Conservation (phyloP, 2,113 vertebrate species). For the Amphilophus citrinellus region DNA sequence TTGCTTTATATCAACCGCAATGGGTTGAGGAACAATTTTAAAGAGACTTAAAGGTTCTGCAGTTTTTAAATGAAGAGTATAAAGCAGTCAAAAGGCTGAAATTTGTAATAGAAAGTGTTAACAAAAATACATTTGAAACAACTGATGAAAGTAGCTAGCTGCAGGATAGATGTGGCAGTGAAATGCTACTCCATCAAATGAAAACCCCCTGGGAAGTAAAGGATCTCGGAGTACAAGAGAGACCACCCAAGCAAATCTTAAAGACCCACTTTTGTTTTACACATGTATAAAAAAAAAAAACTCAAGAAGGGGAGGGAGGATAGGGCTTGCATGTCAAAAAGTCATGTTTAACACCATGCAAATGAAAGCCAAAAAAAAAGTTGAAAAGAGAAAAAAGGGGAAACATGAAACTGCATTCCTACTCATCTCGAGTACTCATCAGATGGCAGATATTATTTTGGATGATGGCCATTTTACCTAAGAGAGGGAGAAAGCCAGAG, state of each 20-base stretch:
- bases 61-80: not conserved
- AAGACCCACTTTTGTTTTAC: slow-evolving; percentile 68
- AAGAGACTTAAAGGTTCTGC: not conserved
- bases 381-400: slow-evolving; percentile 25
- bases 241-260: slow-evolving; percentile 77
- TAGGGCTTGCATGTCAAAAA: slow-evolving; percentile 61
- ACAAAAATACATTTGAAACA: slow-evolving; percentile 24
- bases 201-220: slow-evolving; percentile 49
- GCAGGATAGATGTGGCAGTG: slow-evolving; percentile 43
- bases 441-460: slow-evolving; percentile 82
- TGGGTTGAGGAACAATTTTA: not conserved
- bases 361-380: slow-evolving; percentile 23
- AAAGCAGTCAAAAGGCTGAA: not conserved
- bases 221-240: slow-evolving; percentile 36
- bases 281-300: slow-evolving; percentile 46
- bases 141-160: slow-evolving; percentile 9
- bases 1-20: not conserved
- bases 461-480: slow-evolving; percentile 66
- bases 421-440: slow-evolving; percentile 73
- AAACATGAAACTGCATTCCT: slow-evolving; percentile 70
- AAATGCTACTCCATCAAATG: slow-evolving; percentile 60
- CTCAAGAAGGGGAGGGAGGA: slow-evolving; percentile 22
- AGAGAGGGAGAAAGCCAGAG: slow-evolving; percentile 44
- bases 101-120: not conserved
- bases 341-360: slow-evolving; percentile 58